A percentile compares a stretch with the other conserved stretches of the same genome.
Conservation (phyloP, 2,888 invertebrate genomes). For the Plebejus melissa region DNA sequence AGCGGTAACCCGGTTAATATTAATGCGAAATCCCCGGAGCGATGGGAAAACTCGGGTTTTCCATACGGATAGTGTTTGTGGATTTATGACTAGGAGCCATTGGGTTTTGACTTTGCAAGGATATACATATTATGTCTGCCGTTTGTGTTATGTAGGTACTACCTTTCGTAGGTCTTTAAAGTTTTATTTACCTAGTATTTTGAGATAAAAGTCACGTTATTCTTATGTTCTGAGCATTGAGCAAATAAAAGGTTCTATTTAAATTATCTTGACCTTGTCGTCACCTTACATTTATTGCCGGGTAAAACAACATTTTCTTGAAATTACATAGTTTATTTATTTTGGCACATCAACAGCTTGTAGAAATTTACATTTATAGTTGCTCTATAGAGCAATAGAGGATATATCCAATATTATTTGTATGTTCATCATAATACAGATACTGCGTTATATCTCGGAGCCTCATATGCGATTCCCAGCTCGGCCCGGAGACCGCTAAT, state of each 20-base stretch:
- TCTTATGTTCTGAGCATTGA: too few relatives aligned
- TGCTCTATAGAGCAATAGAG: neutral
- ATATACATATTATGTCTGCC: neutral
- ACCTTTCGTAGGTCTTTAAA: too few relatives aligned
- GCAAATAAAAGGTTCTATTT: neutral
- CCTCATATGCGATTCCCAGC: neutral
- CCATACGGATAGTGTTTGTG: neutral
- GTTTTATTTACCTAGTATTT: too few relatives aligned
- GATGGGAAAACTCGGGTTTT: neutral
- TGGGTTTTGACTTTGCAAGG: neutral
- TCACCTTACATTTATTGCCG: neutral
- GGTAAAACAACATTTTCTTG: neutral
- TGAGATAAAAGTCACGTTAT: too few relatives aligned
- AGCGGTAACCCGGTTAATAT: conserved; percentile 26
- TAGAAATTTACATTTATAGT: neutral
- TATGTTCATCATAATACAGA: neutral
- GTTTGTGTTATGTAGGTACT: neutral
- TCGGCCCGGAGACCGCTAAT: conserved; percentile 13
- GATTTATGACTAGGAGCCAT: neutral
- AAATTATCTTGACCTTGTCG: neutral
- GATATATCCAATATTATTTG: neutral
- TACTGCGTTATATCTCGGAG: neutral
- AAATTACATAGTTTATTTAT: neutral
- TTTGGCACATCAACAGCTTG: too few relatives aligned
- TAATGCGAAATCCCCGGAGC: conserved; percentile 23